These are phyloP conservation scores for Sus cebifrons DNA, from an alignment of 2,797 vertebrate genomes.

Conservation along the genomic window DNA sequence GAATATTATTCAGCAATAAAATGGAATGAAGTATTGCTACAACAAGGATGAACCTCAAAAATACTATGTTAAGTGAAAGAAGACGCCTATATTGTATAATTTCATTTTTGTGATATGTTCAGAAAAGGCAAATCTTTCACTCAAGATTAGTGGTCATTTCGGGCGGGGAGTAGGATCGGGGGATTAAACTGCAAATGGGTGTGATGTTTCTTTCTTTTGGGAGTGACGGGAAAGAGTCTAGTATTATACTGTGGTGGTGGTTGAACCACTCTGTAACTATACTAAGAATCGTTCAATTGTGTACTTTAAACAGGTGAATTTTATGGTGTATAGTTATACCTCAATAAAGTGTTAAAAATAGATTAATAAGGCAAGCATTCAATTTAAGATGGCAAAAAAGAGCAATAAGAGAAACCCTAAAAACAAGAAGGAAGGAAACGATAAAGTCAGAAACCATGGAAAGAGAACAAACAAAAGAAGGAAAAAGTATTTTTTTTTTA, in stretches of 20 bases:
- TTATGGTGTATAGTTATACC: not conserved
- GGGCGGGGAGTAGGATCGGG: not conserved
- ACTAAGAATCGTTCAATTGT: not conserved
- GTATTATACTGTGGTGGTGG: not conserved
- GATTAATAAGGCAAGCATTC: not conserved
- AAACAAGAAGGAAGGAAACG: not conserved
- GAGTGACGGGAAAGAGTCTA: not conserved
- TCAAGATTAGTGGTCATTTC: not conserved
- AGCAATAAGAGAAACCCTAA: slow-evolving; percentile 15
- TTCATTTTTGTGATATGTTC: not conserved
- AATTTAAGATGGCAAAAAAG: not conserved
- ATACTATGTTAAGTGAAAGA: not conserved
- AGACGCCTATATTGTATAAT: not conserved
- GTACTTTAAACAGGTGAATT: not conserved
- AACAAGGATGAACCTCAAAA: not conserved
- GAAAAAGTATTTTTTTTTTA: not conserved
- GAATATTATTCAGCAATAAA: not conserved
- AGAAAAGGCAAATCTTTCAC: not conserved
- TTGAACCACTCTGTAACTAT: not conserved
- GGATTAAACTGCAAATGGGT: not conserved
- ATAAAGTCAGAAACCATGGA: slow-evolving; percentile 8
- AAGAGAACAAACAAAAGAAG: not conserved
- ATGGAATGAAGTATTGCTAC: not conserved
- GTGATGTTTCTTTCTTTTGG: not conserved
- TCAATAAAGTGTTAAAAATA: slow-evolving; percentile 16